Conservation (phyloP, 35 echinoderm and acorn worm genomes). For the Amphiura filiformis region DNA sequence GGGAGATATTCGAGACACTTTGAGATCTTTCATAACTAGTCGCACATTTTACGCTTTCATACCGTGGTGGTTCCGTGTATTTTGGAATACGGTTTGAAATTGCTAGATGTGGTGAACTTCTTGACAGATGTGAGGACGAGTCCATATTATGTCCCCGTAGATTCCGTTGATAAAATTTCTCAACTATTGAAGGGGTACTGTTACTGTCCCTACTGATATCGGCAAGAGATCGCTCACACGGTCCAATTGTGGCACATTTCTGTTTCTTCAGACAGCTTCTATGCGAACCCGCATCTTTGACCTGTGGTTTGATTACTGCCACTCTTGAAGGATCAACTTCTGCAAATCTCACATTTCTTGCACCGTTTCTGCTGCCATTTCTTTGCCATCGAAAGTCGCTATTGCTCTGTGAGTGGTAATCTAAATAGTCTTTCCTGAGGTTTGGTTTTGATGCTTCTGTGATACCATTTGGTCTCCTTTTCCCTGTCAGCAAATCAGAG, state of each 20-base stretch:
- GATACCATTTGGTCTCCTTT: neutral
- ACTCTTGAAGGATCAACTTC: neutral
- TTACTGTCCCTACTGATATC: neutral
- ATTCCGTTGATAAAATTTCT: neutral
- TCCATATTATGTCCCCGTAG: neutral
- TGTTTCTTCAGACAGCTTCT: slow-evolving; percentile 2
- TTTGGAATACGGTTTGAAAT: neutral
- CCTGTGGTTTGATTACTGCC: neutral
- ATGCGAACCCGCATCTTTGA: neutral
- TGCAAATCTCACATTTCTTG: neutral
- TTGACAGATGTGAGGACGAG: neutral
- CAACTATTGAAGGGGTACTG: neutral
- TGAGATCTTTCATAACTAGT: neutral
- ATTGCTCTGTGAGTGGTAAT: neutral
- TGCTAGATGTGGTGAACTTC: neutral
- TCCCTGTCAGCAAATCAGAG: neutral
- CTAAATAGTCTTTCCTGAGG: neutral
- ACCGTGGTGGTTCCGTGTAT: neutral
- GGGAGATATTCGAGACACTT: neutral
- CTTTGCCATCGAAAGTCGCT: neutral
- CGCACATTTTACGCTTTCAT: neutral
- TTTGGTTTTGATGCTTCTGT: neutral
- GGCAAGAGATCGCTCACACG: neutral
- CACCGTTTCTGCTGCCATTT: neutral
- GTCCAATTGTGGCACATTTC: neutral